Evolutionary conservation across 2,113 vertebrate species (phyloP).

Genomic region (Mus pahari): DNA sequence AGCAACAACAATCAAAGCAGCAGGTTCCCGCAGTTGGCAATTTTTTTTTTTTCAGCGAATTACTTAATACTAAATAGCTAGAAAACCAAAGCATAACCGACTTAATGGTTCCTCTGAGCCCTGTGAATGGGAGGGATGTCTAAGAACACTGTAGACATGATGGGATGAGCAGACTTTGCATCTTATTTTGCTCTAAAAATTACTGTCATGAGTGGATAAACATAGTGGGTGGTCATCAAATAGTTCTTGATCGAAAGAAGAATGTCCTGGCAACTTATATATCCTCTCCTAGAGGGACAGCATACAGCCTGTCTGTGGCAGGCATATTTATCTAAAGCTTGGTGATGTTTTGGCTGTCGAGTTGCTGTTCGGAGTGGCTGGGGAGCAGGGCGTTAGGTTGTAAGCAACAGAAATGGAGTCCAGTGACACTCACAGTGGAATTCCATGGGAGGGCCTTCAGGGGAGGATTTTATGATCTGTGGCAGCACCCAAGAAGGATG

Average conservation of each 20-base stretch:
- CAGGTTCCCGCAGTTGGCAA: neutral
- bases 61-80: conserved; percentile 65
- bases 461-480: neutral
- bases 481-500: neutral
- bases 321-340: neutral
- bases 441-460: neutral
- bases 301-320: neutral
- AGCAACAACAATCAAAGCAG: conserved; percentile 27
- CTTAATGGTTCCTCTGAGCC: conserved; percentile 39
- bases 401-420: neutral
- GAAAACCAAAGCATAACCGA: conserved; percentile 57
- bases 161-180: neutral
- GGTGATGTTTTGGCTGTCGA: neutral
- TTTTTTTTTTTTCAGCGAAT: conserved; percentile 67
- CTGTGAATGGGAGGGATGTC: conserved; percentile 41
- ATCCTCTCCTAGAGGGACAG: accelerated
- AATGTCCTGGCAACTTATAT: neutral
- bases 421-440: neutral
- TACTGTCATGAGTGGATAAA: neutral
- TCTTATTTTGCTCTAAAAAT: neutral
- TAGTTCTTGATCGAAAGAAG: neutral
- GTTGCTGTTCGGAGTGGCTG: neutral
- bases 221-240: neutral
- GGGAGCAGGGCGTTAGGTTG: neutral
- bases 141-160: neutral